These are phyloP conservation scores for Turritopsis dohrnii DNA, from an alignment of 30 jellyfish, hydroid and myxozoan genomes.

Conservation along the genomic window DNA sequence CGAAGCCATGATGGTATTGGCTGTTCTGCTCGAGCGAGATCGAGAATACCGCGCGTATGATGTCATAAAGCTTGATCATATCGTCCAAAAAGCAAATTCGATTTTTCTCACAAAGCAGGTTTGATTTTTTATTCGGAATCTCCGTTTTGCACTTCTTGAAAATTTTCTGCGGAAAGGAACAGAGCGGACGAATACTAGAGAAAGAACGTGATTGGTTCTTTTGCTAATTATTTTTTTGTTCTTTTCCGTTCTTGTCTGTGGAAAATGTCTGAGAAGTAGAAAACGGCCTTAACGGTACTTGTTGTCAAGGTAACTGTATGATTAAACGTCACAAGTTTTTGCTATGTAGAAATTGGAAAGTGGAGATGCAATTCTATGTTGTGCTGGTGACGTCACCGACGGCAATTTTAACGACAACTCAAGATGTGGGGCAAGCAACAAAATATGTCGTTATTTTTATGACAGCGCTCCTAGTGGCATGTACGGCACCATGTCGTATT, in stretches of 20 bases:
- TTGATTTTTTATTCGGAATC: not conserved
- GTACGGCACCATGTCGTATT: slow-evolving; percentile 93
- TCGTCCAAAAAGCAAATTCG: slow-evolving; percentile 63
- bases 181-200: too few species aligned
- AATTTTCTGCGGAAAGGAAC: too few species aligned
- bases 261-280: too few species aligned
- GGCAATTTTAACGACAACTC: slow-evolving; percentile 17
- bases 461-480: slow-evolving; percentile 99
- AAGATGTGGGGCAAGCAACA: slow-evolving; percentile 77
- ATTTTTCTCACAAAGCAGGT: slow-evolving; percentile 84
- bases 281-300: not conserved
- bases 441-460: slow-evolving; percentile 78
- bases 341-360: slow-evolving; percentile 7
- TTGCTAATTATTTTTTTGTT: not conserved
- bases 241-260: not conserved
- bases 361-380: slow-evolving; percentile 97
- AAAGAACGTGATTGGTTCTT: too few species aligned
- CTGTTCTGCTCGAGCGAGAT: slow-evolving; percentile 58
- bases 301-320: not conserved
- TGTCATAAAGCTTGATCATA: slow-evolving; percentile 55
- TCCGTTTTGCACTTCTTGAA: not conserved
- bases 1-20: slow-evolving; percentile 84
- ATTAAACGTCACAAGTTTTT: not conserved
- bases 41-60: slow-evolving; percentile 30
- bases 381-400: slow-evolving; percentile 28